A percentile compares a stretch with the other conserved stretches of the same genome.
Conservation (phyloP, 2,113 vertebrate species). For the Mastomys natalensis region DNA sequence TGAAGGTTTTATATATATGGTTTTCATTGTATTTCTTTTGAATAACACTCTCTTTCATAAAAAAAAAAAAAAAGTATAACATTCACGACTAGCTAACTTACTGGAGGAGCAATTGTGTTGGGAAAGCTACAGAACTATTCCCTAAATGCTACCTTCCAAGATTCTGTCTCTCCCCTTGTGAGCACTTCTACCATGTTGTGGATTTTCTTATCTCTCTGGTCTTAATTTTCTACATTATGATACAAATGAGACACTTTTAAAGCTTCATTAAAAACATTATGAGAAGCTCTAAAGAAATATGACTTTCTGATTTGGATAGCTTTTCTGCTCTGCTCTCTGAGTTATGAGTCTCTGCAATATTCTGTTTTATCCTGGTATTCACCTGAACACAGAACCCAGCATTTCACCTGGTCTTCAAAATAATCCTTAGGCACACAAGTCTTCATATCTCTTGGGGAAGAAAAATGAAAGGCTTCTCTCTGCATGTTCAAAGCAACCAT, state of each 20-base stretch:
- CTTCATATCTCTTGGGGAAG: neutral
- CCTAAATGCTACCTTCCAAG: neutral
- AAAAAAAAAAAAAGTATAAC: neutral
- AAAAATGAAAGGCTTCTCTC: neutral
- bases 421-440: neutral
- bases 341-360: neutral
- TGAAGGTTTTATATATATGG: neutral
- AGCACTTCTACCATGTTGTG: neutral
- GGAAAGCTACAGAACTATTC: neutral
- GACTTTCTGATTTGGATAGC: conserved; percentile 16
- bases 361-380: neutral
- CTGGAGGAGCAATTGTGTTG: neutral
- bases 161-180: neutral
- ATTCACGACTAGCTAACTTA: neutral
- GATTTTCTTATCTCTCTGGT: neutral
- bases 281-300: conserved; percentile 53
- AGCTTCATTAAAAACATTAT: conserved; percentile 56
- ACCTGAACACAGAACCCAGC: conserved; percentile 33
- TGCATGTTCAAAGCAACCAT: neutral
- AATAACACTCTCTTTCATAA: neutral
- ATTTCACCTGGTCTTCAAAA: neutral
- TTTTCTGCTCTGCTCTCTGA: neutral
- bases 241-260: neutral
- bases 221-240: conserved; percentile 31
- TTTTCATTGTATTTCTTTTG: conserved; percentile 22